These are phyloP conservation scores for Drosophila nigromelanica DNA, from an alignment of 1,140 invertebrate species.

Conservation along the genomic window DNA sequence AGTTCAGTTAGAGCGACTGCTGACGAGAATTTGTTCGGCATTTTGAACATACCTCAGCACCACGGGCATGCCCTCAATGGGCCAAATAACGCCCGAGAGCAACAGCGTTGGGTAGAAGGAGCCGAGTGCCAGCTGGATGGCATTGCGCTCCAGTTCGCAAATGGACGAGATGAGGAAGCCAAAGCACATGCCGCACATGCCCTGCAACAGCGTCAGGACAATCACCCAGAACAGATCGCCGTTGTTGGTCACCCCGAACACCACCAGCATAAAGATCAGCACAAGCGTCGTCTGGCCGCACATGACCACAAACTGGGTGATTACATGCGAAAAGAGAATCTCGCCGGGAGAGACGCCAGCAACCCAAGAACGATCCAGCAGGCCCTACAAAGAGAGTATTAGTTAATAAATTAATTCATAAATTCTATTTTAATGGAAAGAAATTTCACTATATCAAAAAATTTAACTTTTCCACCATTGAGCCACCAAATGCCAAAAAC, in stretches of 20 bases:
- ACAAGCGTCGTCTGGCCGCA: conserved; percentile 94
- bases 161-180: conserved; percentile 97
- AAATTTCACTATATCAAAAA: too few species aligned
- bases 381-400: conserved; percentile 85
- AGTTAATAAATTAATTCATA: too few species aligned
- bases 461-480: too few species aligned
- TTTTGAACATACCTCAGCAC: conserved; percentile 86
- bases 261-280: conserved; percentile 94
- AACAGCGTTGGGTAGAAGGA: conserved; percentile 97
- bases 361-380: conserved; percentile 95
- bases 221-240: conserved; percentile 94
- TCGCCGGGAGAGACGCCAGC: conserved; percentile 94
- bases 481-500: too few species aligned
- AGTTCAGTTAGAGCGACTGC: background rate
- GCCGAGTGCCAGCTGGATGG: conserved; percentile 96
- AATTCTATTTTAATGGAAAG: too few species aligned
- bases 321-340: conserved; percentile 95
- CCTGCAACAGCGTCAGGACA: conserved; percentile 92
- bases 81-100: conserved; percentile 95
- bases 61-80: conserved; percentile 94
- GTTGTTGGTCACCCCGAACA: conserved; percentile 93
- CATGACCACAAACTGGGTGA: conserved; percentile 97
- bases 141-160: conserved; percentile 96
- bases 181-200: conserved; percentile 97
- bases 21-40: background rate